A percentile compares a stretch with the other conserved stretches of the same genome.
These are phyloP conservation scores for Parazoanthus atlanticus DNA, from an alignment of 92 coral and sea anemone species.

Conservation along the genomic window DNA sequence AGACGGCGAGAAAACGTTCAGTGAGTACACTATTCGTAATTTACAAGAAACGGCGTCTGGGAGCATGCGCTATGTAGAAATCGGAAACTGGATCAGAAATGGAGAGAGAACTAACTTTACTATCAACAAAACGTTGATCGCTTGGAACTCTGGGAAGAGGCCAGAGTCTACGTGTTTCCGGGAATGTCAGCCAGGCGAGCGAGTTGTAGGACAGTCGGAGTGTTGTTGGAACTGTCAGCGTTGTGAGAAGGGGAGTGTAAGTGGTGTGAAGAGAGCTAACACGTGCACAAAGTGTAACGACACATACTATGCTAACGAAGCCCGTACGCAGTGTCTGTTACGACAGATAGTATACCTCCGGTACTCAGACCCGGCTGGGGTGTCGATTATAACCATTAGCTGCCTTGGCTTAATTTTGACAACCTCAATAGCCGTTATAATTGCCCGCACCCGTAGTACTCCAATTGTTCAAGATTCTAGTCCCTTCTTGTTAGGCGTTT, in stretches of 20 bases:
- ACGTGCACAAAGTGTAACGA: constrained; percentile 73
- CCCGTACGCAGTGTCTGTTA: constrained; percentile 65
- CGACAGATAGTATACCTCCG: constrained; percentile 66
- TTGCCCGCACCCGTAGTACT: constrained; percentile 57
- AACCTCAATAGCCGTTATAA: constrained; percentile 54
- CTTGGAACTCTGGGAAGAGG: constrained; percentile 71
- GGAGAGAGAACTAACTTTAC: constrained; percentile 44
- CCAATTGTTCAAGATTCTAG: constrained; percentile 74
- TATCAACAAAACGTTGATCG: constrained; percentile 56
- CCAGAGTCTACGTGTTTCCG: constrained; percentile 89
- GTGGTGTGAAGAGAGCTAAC: constrained; percentile 63
- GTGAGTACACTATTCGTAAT: constrained; percentile 81
- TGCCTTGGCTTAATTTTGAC: constrained; percentile 67
- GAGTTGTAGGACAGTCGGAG: constrained; percentile 87
- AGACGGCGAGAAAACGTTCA: constrained; percentile 80
- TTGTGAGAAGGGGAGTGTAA: constrained; percentile 89
- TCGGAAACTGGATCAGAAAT: constrained; percentile 72
- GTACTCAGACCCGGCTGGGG: constrained; percentile 68
- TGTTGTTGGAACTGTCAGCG: constrained; percentile 98
- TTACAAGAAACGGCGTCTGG: constrained; percentile 49
- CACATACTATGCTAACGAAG: constrained; percentile 72
- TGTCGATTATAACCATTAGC: constrained; percentile 66
- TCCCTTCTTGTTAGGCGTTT: constrained; percentile 55
- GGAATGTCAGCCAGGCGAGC: constrained; percentile 83
- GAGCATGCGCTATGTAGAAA: constrained; percentile 51